Base-by-base conservation (phyloP, 2,888 invertebrate species). In the Capitulum mitella region DNA sequence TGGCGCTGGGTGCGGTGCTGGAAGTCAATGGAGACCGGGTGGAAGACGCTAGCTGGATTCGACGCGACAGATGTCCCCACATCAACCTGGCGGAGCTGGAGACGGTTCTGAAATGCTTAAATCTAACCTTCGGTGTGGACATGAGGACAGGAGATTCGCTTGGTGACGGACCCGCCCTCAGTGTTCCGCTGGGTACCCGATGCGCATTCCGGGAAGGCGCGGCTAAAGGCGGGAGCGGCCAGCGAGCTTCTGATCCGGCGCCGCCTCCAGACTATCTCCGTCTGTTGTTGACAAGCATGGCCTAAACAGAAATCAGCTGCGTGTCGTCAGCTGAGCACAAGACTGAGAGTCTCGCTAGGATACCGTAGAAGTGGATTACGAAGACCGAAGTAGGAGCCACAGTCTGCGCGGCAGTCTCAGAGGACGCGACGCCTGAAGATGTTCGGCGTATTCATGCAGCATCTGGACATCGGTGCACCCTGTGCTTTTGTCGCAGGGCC, bases 11-110 rank as follows among this genome's bases (percentile, higher is more conserved):
- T 2, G 79, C 77, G 14, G 79, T 43, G 0, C 19, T 79, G 29
- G 79, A 79, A 26, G 77, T 79, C 64, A 6, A 79, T 32, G 79
- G 79, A 14, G 43, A 61, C 29, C 32, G 61, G 3, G 43, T 79
- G 0, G 79, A 79, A 14, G 77, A 79, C 77, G 61, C 54, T 19
- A 48, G 54, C 37, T 78, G 75, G 76, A n/a, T 76, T 19, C 54
- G 54, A 3, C 37, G 12, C n/a, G 40, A 78, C 6, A 40, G 76
- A 6, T 78, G 78, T n/a, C n/a, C 54, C 22, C 78, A 78, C n/a
- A 29, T 58, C 58, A 58, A 29, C 29, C 29, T 58, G 58, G 58
- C 58, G 29, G 58, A 58, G n/a, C 58, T 58, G 29, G 58, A 58
- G 29, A 5, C 58, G 29, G 58, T 58, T 29, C 58, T 58, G 58